Evolutionary conservation across 1,140 invertebrate species (phyloP), one percentile per base, ranked within the genome.

Genomic region (Drosophila leontia): DNA sequence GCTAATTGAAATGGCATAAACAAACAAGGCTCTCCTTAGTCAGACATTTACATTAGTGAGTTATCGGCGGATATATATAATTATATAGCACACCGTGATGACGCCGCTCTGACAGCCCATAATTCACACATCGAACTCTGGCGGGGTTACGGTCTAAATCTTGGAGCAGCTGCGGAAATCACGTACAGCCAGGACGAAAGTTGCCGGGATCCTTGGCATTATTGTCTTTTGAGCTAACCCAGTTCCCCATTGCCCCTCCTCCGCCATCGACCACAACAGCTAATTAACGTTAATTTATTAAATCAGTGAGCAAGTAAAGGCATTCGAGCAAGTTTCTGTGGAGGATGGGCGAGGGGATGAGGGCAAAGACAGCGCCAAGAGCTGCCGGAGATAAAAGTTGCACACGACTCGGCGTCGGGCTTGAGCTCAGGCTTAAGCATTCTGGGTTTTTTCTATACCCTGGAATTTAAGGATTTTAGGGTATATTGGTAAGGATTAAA

Each of bases 261-360:
- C n/a, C 26, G 41, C 39, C 65, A 39, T 50, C 69, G 78, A 82
- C 85, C 85, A 90, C 85, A 90, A 82, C 91, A 91, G 91, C 91
- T 92, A 92, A 92, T 92, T 92, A 92, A 92, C 91, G 91, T 91
- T 92, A 92, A 92, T 92, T 92, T 92, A 92, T 92, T 92, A 92
- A 92, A 92, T 92, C 91, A 92, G 87, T 87, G 84, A 90, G 80
- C 78, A 92, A 92, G 91, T 78, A 91, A 91, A 91, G 85, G 72
- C 70, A 91, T 82, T 70, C 67, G 17, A 53, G 58, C 26, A 59
- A 50, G 70, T 72, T 63, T 80, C 50, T 29, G 23, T 23, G 56
- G 19, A 37, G 11, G n/a, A 39, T 41, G 9, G n/a, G 45, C n/a
- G 23, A 7, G 13, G 15, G 23, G 32, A 17, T 26, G 15, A 50